Evolutionary conservation across 2,888 invertebrate species (phyloP), one percentile per base, ranked within the genome.

Genomic region (Cordilura impudica): DNA sequence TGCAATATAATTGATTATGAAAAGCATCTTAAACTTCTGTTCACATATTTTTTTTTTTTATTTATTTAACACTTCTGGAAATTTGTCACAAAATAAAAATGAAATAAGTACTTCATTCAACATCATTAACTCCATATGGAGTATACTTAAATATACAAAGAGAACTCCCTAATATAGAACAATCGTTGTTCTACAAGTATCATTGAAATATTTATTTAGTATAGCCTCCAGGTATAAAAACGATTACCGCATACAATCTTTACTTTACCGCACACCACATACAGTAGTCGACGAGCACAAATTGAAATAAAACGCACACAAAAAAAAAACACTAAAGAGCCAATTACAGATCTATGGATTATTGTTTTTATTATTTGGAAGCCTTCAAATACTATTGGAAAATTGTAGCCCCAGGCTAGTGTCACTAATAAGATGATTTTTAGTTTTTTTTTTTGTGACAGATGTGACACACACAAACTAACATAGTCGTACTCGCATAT

Each of bases 331-430:
- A 72, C 75, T 79, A 75, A 75, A 79, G 71, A 79, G 67, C 75
- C 79, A 79, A 79, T 79, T 79, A 79, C 75, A 75, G 71, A 75
- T 67, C 71, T 63, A 79, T 67, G 75, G 75, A 75, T 79, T 79
- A 79, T 79, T 72, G 69, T 72, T 61, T 61, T 49, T 60, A 54
- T 61, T 51, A 35, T 18, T 31, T 61, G 43, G 54, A 54, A 67
- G 75, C 63, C 56, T 65, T 43, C 29, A 49, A 63, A 70, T 31
- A 69, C 45, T 75, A 72, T 71, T 75, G 79, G 71, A 56, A 79
- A 79, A 72, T 72, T 79, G 75, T 51, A 6, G 67, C 79, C 79
- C 63, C 43, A 47, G 75, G 79, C 75, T 67, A 61, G 51, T 39
- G 66, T 63, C 26, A 35, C 79, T 75, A 79, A 79, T 79, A 79